These are phyloP conservation scores for Isichthys henryi DNA, from an alignment of 2,113 vertebrate species.

Conservation along the genomic window DNA sequence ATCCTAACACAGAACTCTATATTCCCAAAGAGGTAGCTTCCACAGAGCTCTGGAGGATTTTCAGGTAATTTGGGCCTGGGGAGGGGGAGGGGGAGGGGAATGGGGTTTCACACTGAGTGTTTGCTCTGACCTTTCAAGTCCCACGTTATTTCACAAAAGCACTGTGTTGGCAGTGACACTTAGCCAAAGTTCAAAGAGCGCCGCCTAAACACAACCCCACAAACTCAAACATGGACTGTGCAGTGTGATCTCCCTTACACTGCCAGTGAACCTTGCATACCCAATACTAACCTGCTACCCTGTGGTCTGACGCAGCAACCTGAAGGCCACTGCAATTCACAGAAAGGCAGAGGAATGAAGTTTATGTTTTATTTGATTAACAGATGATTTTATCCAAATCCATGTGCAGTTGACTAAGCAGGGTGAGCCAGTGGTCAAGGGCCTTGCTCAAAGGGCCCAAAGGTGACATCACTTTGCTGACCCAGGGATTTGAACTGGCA, in stretches of 20 bases:
- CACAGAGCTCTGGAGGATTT: not conserved
- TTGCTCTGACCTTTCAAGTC: constrained; percentile 1
- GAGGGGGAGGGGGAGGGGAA: not conserved
- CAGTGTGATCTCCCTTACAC: not conserved
- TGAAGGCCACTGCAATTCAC: constrained; percentile 74
- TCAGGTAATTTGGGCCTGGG: not conserved
- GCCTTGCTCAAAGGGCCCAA: not conserved
- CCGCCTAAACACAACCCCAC: not conserved
- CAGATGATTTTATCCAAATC: not conserved
- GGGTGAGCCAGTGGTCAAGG: not conserved
- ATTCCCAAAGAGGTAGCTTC: not conserved
- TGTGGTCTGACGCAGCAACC: constrained; percentile 73
- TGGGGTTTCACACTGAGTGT: not conserved
- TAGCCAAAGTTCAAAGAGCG: not conserved
- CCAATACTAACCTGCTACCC: constrained; percentile 26
- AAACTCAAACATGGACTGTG: not conserved
- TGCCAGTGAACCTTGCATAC: constrained; percentile 42
- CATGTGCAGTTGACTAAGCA: not conserved
- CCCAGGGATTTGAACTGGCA: not conserved
- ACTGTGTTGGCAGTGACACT: not conserved
- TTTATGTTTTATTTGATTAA: not conserved
- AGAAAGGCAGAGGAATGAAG: constrained; percentile 59
- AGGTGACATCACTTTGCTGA: not conserved
- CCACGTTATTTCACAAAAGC: not conserved
- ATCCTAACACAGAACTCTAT: not conserved